Percentiles rank a stretch among this genome's conserved stretches.
phyloP scores from a whole-genome alignment of 2,113 vertebrate species.

The Anguilla rostrata region DNA sequence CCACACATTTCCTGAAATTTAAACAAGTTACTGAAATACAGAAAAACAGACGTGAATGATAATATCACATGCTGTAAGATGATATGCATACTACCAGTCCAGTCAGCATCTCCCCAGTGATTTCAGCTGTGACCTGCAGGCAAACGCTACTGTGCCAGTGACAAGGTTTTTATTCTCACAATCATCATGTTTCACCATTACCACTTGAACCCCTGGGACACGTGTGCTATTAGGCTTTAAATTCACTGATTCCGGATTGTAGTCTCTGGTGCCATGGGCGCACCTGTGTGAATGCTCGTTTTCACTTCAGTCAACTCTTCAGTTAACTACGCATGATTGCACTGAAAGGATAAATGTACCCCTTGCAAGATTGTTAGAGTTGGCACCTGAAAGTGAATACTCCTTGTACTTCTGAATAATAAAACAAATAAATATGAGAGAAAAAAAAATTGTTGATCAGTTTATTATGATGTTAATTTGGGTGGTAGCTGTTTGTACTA shows the following conservation, averaged over 20 bases:
- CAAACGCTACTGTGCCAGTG: not conserved
- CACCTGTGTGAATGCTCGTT: not conserved
- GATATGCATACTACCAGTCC: not conserved
- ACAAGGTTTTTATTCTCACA: not conserved
- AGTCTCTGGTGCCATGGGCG: not conserved
- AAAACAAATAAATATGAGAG: no score
- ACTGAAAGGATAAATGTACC: not conserved
- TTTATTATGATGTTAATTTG: no score
- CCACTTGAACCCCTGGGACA: not conserved
- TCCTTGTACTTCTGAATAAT: no score
- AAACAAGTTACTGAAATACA: not conserved
- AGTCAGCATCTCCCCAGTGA: slow-evolving; percentile 5
- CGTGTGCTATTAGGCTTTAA: not conserved
- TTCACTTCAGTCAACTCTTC: not conserved
- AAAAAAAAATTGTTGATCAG: no score
- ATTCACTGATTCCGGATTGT: not conserved
- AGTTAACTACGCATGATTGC: not conserved
- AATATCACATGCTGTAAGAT: not conserved
- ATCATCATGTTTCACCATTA: not conserved
- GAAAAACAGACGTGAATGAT: not conserved
- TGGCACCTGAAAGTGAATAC: not conserved
- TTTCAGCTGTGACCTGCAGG: not conserved
- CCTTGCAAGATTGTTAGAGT: not conserved
- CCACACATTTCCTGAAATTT: not conserved
- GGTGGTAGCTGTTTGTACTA: no score